Evolutionary conservation across 1,140 invertebrate genomes (phyloP), one percentile per base, ranked within the genome.

Genomic region (Microplitis mediator): DNA sequence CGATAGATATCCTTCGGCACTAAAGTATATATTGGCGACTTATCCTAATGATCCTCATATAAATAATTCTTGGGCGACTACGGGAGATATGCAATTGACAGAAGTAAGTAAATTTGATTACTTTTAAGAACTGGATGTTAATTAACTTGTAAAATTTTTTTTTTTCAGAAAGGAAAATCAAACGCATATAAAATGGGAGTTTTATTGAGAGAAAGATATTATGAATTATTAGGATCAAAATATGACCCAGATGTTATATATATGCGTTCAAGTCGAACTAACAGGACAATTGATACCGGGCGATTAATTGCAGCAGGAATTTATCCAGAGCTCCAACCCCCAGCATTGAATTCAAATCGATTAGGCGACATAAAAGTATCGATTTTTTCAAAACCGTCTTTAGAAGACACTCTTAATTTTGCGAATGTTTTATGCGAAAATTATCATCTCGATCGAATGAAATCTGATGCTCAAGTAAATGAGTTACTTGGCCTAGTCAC

Each of bases 1-100:
- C 11, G 78, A 79, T 64, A 65, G 80, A 5, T 76, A 79, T 34
- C 91, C 91, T 4, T 3, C 32, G 0, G 83, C 84, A 5, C 31
- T 14, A 14, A 4, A n/a, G 9, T 65, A 70, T 9, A 68, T 67
- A 4, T 4, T 60, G 50, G 72, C 73, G 0, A 67, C 54, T 67
- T 81, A 82, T 69, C 82, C 81, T 4, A 78, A 66, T 34, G 80
- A 83, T 76, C 82, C 81, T 0, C 58, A 82, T 65, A 76, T 71
- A 34, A 77, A 80, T 70, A 45, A 74, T 36, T 75, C 75, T 14
- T 83, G 78, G 74, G 77, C 75, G 62, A 80, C 82, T 2, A 54
- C 76, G 36, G 80, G 81, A n/a, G 36, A 75, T 31, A 78, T 79
- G 32, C 76, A 74, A 6, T 67, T 83, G 32, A 76, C 73, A 69